Base-by-base conservation (phyloP, 2,888 invertebrate species). In the Megalurothrips usitatus region DNA sequence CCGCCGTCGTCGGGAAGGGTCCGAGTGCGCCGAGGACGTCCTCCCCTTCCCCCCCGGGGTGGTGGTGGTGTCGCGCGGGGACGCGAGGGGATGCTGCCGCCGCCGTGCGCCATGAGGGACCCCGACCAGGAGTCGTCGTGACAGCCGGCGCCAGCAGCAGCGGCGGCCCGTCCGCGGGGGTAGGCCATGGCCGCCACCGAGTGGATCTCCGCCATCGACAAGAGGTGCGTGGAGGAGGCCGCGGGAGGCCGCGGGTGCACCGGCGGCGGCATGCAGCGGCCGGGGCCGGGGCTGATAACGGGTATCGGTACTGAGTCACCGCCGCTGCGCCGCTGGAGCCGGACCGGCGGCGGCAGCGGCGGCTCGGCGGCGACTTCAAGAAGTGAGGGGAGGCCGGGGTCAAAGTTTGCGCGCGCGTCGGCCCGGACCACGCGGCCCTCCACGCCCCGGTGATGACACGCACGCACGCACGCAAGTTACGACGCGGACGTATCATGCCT, bases 141-240 rank as follows among this genome's bases (percentile, higher is more conserved):
- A 9, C 23, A n/a, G 0, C n/a, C 4, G 26, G 23, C 23, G 26
- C 26, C 12, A 26, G 68, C 9, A 10, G 23, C 12, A 23, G 12
- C 23, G 23, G 26, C 23, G 10, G 12, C 23, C 3, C 68, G 8
- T 11, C 68, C 68, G 68, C 68, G 23, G 1, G 68, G 23, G 23
- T 1, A 10, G 23, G 12, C 26, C 48, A 80, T 49, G 80, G 82
- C 82, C 81, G 83, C 83, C 68, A 83, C 83, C 19, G 83, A 83
- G 81, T 83, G 83, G 83, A 82, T 83, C 79, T 81, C 82, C 58
- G 83, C 83, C 81, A 83, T 83, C 78, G 83, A 83, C 80, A 83
- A 83, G 80, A 81, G 83, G 83, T 83, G 34, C 80, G 48, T 43
- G 52, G n/a, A n/a, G n/a, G n/a, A n/a, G n/a, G 49, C 49, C 49